phyloP scores from a whole-genome alignment of 1,140 invertebrate species.

The Spodoptera litura region DNA sequence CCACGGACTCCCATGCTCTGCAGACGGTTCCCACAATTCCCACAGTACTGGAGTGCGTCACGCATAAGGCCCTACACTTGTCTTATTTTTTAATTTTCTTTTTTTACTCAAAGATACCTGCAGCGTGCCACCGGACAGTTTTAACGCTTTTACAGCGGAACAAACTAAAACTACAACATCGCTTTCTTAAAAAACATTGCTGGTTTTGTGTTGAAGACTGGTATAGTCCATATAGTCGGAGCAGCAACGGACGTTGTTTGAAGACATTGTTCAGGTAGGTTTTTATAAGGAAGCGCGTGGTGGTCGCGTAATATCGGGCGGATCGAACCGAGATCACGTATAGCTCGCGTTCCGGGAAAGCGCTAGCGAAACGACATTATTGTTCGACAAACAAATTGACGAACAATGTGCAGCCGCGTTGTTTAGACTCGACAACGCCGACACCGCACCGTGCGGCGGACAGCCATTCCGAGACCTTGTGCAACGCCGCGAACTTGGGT shows the following conservation, averaged over 20 bases:
- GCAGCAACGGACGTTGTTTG: constrained; percentile 1
- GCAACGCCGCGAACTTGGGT: too few species aligned
- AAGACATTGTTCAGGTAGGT: background rate
- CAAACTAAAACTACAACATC: constrained; percentile 21
- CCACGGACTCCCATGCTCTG: constrained; percentile 12
- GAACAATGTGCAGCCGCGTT: constrained; percentile 27
- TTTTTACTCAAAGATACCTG: constrained; percentile 52
- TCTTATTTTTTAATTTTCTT: constrained; percentile 53
- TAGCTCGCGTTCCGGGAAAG: constrained; percentile 43
- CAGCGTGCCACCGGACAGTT: constrained; percentile 42
- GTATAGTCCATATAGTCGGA: background rate
- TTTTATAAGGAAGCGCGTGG: constrained; percentile 36
- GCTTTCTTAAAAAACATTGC: constrained; percentile 12
- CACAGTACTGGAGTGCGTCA: constrained; percentile 38
- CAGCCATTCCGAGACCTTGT: background rate
- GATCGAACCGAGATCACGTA: constrained; percentile 47
- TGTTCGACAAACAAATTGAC: constrained; percentile 48
- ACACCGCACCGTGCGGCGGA: background rate
- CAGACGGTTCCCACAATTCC: constrained; percentile 22
- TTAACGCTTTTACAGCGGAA: constrained; percentile 44
- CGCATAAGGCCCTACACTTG: constrained; percentile 45
- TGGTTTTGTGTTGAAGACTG: background rate
- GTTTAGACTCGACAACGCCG: constrained; percentile 7
- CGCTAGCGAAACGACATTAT: constrained; percentile 41
- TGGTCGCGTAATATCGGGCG: constrained; percentile 43